Evolutionary conservation across 2,888 invertebrate genomes (phyloP).

Genomic region (Himalopsyche tibetana): DNA sequence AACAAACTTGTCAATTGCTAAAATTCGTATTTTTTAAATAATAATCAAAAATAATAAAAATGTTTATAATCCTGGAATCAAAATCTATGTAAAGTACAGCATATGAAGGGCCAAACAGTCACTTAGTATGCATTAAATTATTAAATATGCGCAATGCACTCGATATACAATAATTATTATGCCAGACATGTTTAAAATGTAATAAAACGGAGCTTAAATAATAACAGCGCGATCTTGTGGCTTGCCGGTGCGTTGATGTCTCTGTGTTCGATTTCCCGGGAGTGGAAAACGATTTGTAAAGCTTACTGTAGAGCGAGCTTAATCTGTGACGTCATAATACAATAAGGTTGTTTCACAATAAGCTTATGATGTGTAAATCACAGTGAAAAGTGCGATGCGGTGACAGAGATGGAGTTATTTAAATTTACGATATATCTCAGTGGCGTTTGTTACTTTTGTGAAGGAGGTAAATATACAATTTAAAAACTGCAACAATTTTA

Average conservation of each 20-base stretch:
- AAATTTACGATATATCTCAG: background rate
- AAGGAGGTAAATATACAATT: too few relatives aligned
- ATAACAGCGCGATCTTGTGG: slow-evolving; percentile 7
- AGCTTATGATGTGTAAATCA: slow-evolving; percentile 32
- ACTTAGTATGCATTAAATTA: slow-evolving; percentile 13
- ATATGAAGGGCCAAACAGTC: background rate
- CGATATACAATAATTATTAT: background rate
- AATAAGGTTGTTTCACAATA: slow-evolving; percentile 10
- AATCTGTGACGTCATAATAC: slow-evolving; percentile 26
- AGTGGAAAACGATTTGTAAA: slow-evolving; percentile 7
- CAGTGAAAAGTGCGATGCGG: background rate
- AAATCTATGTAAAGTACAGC: background rate
- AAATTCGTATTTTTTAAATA: too few relatives aligned
- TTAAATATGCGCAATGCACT: background rate
- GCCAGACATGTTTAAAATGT: slow-evolving; percentile 8
- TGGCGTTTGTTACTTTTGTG: background rate
- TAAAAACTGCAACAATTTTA: too few relatives aligned
- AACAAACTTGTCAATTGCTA: too few relatives aligned
- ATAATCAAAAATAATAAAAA: too few relatives aligned
- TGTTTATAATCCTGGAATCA: background rate
- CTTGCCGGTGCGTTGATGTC: slow-evolving; percentile 23
- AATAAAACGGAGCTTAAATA: slow-evolving; percentile 27
- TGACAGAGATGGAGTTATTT: background rate
- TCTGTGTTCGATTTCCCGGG: background rate
- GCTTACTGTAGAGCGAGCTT: background rate